These are phyloP conservation scores for Dryococelus australis DNA, from an alignment of 2,888 invertebrate genomes.

Conservation along the genomic window DNA sequence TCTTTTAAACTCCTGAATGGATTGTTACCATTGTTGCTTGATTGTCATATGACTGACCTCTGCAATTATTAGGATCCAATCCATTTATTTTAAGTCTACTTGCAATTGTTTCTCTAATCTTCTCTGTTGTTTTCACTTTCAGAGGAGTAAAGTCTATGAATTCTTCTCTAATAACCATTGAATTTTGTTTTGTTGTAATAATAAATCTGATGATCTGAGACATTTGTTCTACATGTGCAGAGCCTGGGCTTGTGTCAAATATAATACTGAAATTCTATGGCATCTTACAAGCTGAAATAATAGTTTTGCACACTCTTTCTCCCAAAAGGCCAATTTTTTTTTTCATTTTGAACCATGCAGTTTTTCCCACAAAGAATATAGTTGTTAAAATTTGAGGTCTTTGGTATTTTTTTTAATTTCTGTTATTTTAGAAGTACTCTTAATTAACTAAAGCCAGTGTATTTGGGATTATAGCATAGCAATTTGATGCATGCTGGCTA, in stretches of 20 bases:
- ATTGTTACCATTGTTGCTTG: neutral
- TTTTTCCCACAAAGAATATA: neutral
- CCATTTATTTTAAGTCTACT: neutral
- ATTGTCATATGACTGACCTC: neutral
- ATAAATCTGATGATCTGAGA: neutral
- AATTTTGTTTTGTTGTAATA: neutral
- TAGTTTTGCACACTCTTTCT: neutral
- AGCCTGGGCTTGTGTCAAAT: neutral
- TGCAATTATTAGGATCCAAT: neutral
- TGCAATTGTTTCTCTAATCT: neutral
- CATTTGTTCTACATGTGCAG: slow-evolving; percentile 20
- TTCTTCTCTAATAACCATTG: neutral
- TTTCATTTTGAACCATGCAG: neutral
- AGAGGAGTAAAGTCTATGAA: neutral
- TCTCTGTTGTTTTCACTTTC: neutral
- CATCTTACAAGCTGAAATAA: neutral
- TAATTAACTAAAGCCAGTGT: too few relatives aligned
- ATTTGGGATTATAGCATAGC: too few relatives aligned
- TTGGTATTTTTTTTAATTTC: too few relatives aligned
- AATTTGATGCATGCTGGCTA: too few relatives aligned
- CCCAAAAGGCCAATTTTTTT: neutral
- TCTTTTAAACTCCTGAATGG: neutral
- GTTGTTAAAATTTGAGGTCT: neutral
- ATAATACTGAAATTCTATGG: neutral
- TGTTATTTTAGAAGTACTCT: too few relatives aligned